Conservation (phyloP, 2,888 invertebrate species). For the Lochmaea capreae region DNA sequence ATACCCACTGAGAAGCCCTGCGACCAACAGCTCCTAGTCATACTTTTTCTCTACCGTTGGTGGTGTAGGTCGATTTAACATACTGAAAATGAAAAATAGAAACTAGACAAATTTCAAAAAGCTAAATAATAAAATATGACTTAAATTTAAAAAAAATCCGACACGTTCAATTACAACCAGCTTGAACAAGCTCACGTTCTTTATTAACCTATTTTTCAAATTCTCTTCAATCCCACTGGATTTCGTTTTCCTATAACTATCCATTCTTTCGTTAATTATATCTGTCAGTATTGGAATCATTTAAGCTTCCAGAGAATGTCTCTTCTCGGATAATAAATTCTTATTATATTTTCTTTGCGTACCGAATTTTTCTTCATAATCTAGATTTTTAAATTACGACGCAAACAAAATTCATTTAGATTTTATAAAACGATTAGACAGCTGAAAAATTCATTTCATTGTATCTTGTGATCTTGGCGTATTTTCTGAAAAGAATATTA, state of each 20-base stretch:
- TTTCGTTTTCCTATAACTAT: background rate
- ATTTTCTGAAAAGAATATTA: too few relatives aligned
- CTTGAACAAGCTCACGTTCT: background rate
- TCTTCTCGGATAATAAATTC: background rate
- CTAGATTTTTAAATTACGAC: too few relatives aligned
- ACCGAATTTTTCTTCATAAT: too few relatives aligned
- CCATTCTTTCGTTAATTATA: background rate
- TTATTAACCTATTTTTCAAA: background rate
- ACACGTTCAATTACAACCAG: background rate
- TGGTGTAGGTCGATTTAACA: slow-evolving; percentile 78
- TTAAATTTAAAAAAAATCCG: too few relatives aligned
- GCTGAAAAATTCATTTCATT: too few relatives aligned
- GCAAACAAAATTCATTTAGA: too few relatives aligned
- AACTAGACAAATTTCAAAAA: background rate
- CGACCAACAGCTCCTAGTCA: slow-evolving; percentile 75
- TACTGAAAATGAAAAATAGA: slow-evolving; percentile 70
- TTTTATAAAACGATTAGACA: too few relatives aligned
- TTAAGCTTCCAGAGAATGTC: too few relatives aligned
- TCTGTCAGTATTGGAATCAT: background rate
- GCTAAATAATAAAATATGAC: too few relatives aligned
- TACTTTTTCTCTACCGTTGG: slow-evolving; percentile 83
- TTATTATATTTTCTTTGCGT: too few relatives aligned
- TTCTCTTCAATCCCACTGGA: background rate
- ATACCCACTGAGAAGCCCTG: slow-evolving; percentile 60
- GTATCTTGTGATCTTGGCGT: too few relatives aligned